Evolutionary conservation across 1,140 invertebrate species (phyloP).

Genomic region (Zelostemma sp.): DNA sequence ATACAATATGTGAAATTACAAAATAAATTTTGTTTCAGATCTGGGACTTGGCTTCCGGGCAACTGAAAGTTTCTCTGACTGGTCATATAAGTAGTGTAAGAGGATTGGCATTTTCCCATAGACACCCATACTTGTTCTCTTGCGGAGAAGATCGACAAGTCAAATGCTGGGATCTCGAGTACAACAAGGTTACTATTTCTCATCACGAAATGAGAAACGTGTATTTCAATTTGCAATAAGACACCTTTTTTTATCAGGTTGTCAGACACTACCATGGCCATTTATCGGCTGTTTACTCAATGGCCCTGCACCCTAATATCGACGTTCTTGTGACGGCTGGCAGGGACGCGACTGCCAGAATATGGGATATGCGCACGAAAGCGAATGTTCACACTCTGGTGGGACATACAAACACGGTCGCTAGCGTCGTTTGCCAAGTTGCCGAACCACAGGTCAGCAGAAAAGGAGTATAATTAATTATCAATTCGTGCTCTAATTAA

Average conservation of each 20-base stretch:
- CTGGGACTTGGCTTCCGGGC: conserved; percentile 97
- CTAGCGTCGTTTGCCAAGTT: conserved; percentile 92
- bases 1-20: no score
- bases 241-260: no score
- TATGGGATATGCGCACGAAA: conserved; percentile 99
- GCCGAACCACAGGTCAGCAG: conserved; percentile 93
- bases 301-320: conserved; percentile 95
- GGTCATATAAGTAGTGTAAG: conserved; percentile 98
- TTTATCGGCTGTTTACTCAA: conserved; percentile 94
- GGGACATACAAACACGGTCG: conserved; percentile 98
- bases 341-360: conserved; percentile 93
- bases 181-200: conserved; percentile 99
- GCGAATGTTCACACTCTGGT: conserved; percentile 96
- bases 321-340: conserved; percentile 96
- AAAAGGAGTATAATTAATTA: no score
- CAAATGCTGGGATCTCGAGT: conserved; percentile 99
- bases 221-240: no score
- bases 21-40: conserved; percentile 81
- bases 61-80: conserved; percentile 96
- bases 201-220: no score
- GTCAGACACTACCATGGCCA: conserved; percentile 99
- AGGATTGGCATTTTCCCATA: conserved; percentile 91
- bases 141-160: conserved; percentile 99
- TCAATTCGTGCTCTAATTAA: no score
- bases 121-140: conserved; percentile 98